phyloP scores from a whole-genome alignment of 2,888 invertebrate genomes.

The Folsomia candida region DNA sequence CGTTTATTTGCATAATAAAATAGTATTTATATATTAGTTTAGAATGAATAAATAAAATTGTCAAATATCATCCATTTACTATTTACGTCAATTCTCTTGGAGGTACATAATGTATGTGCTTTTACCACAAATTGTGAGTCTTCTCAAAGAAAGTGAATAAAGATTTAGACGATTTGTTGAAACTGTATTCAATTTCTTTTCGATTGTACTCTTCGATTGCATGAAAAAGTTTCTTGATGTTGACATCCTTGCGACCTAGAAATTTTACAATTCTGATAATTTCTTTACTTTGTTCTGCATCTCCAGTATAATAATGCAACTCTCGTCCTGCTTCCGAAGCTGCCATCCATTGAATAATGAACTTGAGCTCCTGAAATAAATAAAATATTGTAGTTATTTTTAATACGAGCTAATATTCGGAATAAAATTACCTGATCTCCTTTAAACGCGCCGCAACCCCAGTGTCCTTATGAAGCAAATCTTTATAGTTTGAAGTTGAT shows the following conservation, averaged over 20 bases:
- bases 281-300: background rate
- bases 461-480: conserved; percentile 60
- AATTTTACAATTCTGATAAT: background rate
- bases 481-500: too few species aligned
- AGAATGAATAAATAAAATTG: too few species aligned
- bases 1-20: too few species aligned
- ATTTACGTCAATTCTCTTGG: too few species aligned
- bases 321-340: conserved; percentile 51
- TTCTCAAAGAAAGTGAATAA: background rate
- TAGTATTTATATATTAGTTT: too few species aligned
- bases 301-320: background rate
- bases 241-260: background rate
- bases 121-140: too few species aligned
- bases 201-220: background rate
- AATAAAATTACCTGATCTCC: too few species aligned
- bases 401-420: too few species aligned
- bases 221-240: background rate
- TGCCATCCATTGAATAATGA: conserved; percentile 58
- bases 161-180: background rate
- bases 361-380: conserved; percentile 67
- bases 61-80: too few species aligned
- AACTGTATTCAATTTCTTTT: background rate
- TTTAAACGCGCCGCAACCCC: conserved; percentile 60
- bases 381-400: too few species aligned
- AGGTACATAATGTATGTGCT: too few species aligned